Percentiles rank a stretch among this genome's conserved stretches.
These are phyloP conservation scores for Atrina japonica DNA, from an alignment of 2,888 invertebrate genomes.

Conservation along the genomic window DNA sequence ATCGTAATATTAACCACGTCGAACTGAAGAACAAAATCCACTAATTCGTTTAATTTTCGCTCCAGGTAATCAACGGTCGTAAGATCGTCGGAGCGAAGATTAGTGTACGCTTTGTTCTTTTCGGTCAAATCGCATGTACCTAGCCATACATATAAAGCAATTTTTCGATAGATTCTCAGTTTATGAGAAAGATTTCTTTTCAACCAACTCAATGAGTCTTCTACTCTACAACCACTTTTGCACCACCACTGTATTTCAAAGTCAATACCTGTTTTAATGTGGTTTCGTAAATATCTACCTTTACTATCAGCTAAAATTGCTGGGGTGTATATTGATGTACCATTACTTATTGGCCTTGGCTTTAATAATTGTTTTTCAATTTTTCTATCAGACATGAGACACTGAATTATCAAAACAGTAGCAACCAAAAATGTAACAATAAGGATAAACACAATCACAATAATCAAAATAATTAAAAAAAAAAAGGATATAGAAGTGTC, in stretches of 20 bases:
- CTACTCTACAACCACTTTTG: background rate
- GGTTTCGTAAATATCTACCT: too few relatives aligned
- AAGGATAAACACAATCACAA: background rate
- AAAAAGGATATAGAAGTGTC: background rate
- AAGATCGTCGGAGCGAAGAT: background rate
- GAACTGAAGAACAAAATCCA: background rate
- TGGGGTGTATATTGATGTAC: too few relatives aligned
- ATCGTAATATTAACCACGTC: too few relatives aligned
- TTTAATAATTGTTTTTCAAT: too few relatives aligned
- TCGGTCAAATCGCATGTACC: too few relatives aligned
- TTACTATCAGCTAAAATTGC: too few relatives aligned
- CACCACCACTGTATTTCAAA: too few relatives aligned
- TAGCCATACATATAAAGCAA: slow-evolving; percentile 1
- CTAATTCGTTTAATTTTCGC: slow-evolving; percentile 3
- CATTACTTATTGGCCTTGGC: too few relatives aligned
- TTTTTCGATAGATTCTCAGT: background rate
- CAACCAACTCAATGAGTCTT: background rate
- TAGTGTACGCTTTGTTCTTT: slow-evolving; percentile 1
- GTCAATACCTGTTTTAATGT: too few relatives aligned
- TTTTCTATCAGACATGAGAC: too few relatives aligned
- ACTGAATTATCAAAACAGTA: too few relatives aligned
- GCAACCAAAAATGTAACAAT: too few relatives aligned
- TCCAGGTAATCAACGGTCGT: slow-evolving; percentile 3
- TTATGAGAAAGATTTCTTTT: background rate
- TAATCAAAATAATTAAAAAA: background rate